Percentiles rank a stretch among this genome's conserved stretches.
phyloP scores from a whole-genome alignment of 2,888 invertebrate genomes.

The Xylocampa areola region DNA sequence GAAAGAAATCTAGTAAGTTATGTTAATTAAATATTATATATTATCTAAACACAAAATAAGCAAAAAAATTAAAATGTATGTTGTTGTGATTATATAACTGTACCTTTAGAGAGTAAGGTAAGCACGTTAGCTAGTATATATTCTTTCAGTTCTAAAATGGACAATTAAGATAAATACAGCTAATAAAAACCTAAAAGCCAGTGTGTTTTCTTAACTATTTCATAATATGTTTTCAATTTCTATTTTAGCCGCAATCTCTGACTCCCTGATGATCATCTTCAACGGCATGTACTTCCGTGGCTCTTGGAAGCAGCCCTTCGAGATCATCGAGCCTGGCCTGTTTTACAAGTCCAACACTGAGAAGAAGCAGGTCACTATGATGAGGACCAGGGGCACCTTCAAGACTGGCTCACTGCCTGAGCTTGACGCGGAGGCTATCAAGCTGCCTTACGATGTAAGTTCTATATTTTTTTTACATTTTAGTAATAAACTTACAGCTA shows the following conservation, averaged over 20 bases:
- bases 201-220: background rate
- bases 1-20: conserved; percentile 85
- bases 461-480: background rate
- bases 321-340: conserved; percentile 86
- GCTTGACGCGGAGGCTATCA: conserved; percentile 92
- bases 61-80: no score
- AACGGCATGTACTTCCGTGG: conserved; percentile 95
- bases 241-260: conserved; percentile 77
- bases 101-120: no score
- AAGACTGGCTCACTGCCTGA: conserved; percentile 90
- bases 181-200: background rate
- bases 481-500: no score
- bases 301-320: conserved; percentile 93
- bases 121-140: no score
- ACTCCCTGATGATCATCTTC: conserved; percentile 92
- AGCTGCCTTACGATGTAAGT: conserved; percentile 93
- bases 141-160: no score
- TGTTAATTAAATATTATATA: background rate
- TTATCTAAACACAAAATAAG: no score
- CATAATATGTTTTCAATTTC: background rate
- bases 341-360: conserved; percentile 91
- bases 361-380: conserved; percentile 91
- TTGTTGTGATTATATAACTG: no score
- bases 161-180: no score
- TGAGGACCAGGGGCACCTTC: conserved; percentile 91